Conservation (phyloP, 1,140 invertebrate genomes). For the Drosophila nannoptera region DNA sequence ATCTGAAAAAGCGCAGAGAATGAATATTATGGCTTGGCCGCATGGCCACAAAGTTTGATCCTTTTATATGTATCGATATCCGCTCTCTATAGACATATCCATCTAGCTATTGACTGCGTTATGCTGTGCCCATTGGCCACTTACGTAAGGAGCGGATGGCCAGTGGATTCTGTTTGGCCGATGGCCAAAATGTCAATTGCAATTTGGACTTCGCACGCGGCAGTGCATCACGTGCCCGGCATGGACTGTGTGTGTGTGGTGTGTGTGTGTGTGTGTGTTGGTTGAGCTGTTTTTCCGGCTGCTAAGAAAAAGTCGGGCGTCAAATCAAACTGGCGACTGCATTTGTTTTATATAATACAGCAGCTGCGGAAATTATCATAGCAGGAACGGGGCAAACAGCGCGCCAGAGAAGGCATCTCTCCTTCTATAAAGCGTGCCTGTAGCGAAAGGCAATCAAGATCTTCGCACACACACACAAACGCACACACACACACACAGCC, state of each 20-base stretch:
- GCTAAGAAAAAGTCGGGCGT: constrained; percentile 34
- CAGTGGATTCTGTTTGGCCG: constrained; percentile 38
- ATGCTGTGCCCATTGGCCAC: not conserved
- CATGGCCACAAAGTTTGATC: too few species aligned
- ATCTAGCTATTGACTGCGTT: not conserved
- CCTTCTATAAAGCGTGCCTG: constrained; percentile 46
- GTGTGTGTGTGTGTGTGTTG: too few species aligned
- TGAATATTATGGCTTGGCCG: too few species aligned
- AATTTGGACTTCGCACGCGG: constrained; percentile 50
- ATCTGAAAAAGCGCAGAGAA: too few species aligned
- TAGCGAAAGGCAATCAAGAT: constrained; percentile 75
- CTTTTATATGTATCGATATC: too few species aligned
- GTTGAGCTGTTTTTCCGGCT: not conserved
- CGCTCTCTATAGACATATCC: too few species aligned
- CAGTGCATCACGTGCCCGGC: constrained; percentile 54
- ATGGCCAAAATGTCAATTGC: constrained; percentile 68
- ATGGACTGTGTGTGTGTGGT: not conserved
- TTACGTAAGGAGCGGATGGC: constrained; percentile 5
- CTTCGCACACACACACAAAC: constrained; percentile 36
- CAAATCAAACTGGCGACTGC: constrained; percentile 58
- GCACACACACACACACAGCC: constrained; percentile 52
- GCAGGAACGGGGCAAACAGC: constrained; percentile 40
- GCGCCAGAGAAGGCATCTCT: constrained; percentile 16
- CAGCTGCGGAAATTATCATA: constrained; percentile 73
- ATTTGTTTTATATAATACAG: constrained; percentile 62